Conservation (phyloP, 2,888 invertebrate species). For the Dolichopus griseipennis region DNA sequence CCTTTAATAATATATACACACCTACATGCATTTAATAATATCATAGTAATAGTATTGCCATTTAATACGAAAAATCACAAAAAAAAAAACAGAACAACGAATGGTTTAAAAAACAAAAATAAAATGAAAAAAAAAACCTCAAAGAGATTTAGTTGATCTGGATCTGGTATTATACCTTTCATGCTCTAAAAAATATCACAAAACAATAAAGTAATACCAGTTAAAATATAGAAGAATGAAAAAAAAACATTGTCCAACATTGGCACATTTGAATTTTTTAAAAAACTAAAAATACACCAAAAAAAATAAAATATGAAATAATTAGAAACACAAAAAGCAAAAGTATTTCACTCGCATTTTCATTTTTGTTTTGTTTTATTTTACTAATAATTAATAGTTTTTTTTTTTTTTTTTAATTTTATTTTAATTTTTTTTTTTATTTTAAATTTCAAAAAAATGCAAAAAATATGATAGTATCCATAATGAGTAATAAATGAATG, state of each 20-base stretch:
- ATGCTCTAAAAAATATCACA: constrained; percentile 4
- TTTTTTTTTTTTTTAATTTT: neutral
- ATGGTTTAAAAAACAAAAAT: neutral
- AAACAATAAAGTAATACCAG: neutral
- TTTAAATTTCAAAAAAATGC: neutral
- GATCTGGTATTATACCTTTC: constrained; percentile 2
- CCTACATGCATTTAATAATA: neutral
- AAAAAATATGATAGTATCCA: neutral
- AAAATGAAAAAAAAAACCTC: neutral
- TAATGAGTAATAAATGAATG: no score
- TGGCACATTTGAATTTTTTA: neutral
- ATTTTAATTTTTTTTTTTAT: neutral
- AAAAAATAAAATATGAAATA: neutral
- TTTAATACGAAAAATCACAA: no score
- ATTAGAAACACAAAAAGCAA: neutral
- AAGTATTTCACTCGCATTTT: neutral
- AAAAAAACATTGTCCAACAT: neutral
- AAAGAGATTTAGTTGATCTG: constrained; percentile 3
- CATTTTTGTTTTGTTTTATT: neutral
- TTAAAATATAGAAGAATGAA: neutral
- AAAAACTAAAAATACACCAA: neutral
- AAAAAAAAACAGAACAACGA: no score
- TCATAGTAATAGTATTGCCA: no score
- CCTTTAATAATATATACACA: neutral
- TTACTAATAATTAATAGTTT: neutral